phyloP scores from a whole-genome alignment of 2,113 vertebrate species.

The Sylvietta virens region DNA sequence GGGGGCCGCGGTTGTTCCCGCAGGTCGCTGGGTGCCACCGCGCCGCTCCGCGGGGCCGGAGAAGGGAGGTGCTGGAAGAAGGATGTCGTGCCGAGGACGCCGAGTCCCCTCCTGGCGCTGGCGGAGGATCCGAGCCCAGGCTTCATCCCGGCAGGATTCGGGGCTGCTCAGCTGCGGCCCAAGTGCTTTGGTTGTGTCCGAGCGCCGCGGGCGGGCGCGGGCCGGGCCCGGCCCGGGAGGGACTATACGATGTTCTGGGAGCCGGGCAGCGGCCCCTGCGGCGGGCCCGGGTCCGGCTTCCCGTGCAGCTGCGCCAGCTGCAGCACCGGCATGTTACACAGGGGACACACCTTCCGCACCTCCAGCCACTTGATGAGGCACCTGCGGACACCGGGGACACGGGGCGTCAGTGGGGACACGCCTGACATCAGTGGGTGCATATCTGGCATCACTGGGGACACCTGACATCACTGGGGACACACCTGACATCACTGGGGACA shows the following conservation, averaged over 20 bases:
- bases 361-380: conserved; percentile 99
- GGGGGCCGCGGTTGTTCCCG: accelerated
- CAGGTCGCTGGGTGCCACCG: neutral
- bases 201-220: conserved; percentile 41
- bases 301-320: conserved; percentile 92
- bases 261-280: conserved; percentile 85
- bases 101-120: neutral
- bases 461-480: neutral
- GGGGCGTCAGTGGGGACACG: neutral
- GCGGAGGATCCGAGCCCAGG: neutral
- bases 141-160: neutral
- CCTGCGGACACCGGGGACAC: conserved; percentile 68
- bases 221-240: neutral
- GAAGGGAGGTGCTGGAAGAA: neutral
- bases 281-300: conserved; percentile 76
- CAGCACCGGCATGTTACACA: conserved; percentile 97
- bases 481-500: neutral
- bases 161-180: neutral
- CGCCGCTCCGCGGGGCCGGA: neutral
- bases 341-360: conserved; percentile 95
- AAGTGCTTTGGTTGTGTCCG: conserved; percentile 84
- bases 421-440: neutral
- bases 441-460: too few species aligned
- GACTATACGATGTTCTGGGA: conserved; percentile 89
- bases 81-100: neutral